phyloP scores from a whole-genome alignment of 2,113 vertebrate genomes.

The Bombycilla garrulus region DNA sequence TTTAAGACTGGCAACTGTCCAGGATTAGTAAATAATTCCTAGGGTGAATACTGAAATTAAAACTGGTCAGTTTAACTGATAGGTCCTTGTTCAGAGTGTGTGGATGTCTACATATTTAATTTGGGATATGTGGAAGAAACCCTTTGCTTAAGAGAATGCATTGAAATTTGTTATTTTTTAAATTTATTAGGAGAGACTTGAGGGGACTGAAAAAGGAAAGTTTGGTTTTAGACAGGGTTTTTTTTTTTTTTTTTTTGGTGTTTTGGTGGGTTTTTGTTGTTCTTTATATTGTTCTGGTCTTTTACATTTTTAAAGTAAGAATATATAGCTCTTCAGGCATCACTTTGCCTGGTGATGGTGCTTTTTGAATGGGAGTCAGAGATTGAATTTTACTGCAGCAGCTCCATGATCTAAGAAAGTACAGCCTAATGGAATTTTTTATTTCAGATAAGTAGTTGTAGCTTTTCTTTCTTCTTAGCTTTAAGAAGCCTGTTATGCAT shows the following conservation, averaged over 20 bases:
- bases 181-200: neutral
- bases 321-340: neutral
- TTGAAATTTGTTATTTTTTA: neutral
- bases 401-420: neutral
- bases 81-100: neutral
- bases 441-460: neutral
- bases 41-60: neutral
- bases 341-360: neutral
- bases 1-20: neutral
- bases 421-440: neutral
- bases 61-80: neutral
- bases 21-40: neutral
- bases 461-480: neutral
- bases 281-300: neutral
- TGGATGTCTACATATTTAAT: neutral
- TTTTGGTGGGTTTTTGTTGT: neutral
- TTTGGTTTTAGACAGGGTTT: rapidly evolving
- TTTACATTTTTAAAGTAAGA: neutral
- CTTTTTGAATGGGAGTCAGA: neutral
- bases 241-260: neutral
- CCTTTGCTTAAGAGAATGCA: neutral
- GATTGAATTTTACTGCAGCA: neutral
- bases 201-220: neutral
- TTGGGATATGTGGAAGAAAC: neutral
- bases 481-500: neutral